A percentile compares a stretch with the other conserved stretches of the same genome.
Conservation (phyloP, 2,888 invertebrate species). For the Eledona agricola region DNA sequence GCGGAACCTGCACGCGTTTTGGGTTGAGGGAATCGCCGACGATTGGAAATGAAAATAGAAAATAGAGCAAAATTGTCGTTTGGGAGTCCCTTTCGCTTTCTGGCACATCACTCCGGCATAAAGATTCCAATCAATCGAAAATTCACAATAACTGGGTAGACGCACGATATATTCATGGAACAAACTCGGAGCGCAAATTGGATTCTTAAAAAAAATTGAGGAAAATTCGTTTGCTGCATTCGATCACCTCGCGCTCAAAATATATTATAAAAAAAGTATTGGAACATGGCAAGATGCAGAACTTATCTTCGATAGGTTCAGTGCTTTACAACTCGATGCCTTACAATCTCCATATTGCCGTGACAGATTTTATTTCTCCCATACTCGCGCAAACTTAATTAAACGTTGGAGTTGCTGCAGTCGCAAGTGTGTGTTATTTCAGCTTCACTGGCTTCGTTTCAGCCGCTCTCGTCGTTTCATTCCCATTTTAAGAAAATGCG, state of each 20-base stretch:
- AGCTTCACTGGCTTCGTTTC: not conserved
- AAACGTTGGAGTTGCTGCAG: constrained; percentile 1
- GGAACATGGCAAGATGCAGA: too few species aligned
- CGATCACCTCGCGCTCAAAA: constrained; percentile 8
- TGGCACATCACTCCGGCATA: constrained; percentile 40
- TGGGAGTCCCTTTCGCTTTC: constrained; percentile 38
- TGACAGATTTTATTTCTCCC: constrained; percentile 14
- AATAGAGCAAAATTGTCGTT: too few species aligned
- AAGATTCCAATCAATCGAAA: constrained; percentile 49
- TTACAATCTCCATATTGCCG: constrained; percentile 10
- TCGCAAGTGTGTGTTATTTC: constrained; percentile 12
- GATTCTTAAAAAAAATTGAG: constrained; percentile 36
- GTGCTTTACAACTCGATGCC: not conserved
- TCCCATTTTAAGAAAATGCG: not conserved
- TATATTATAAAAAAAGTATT: constrained; percentile 14
- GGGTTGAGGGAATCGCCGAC: too few species aligned
- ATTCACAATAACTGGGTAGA: constrained; percentile 46
- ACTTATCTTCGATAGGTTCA: too few species aligned
- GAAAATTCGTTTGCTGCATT: constrained; percentile 29
- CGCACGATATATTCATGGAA: constrained; percentile 38
- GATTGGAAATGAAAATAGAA: too few species aligned
- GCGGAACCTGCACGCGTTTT: too few species aligned
- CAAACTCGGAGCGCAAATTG: constrained; percentile 37
- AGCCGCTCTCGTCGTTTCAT: constrained; percentile 1
- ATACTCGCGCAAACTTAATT: constrained; percentile 11